Conservation (phyloP, 2,888 invertebrate genomes). For the Dichetophora obliterata region DNA sequence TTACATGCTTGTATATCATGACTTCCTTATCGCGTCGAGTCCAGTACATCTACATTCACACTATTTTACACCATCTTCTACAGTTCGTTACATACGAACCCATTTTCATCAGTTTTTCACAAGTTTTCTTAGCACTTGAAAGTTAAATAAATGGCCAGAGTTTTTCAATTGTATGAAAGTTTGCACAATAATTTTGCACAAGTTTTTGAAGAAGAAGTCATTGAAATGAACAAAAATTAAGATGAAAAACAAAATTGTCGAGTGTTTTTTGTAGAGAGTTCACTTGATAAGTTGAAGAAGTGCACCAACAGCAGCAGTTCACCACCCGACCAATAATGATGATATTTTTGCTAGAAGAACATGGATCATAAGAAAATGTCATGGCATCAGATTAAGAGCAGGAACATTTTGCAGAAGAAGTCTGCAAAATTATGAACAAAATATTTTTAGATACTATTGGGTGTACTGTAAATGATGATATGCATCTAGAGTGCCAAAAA, state of each 20-base stretch:
- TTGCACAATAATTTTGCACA: slow-evolving; percentile 49
- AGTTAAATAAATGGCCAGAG: slow-evolving; percentile 54
- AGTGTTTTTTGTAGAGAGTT: no score
- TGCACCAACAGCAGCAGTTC: no score
- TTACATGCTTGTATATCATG: slow-evolving; percentile 34
- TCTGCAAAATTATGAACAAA: no score
- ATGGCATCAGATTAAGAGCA: no score
- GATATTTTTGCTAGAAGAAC: no score
- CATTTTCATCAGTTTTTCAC: slow-evolving; percentile 1
- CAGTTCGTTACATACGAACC: not conserved
- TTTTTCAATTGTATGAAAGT: slow-evolving; percentile 61
- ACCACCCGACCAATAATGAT: no score
- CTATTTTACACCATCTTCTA: slow-evolving; percentile 10
- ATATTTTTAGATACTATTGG: no score
- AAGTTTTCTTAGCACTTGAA: slow-evolving; percentile 31
- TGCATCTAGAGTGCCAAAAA: no score
- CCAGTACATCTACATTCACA: not conserved
- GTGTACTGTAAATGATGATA: no score
- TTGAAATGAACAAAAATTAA: not conserved
- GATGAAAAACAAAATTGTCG: not conserved
- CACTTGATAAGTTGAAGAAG: no score
- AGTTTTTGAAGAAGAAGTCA: slow-evolving; percentile 33
- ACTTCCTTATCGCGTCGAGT: slow-evolving; percentile 9
- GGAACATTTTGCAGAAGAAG: no score
- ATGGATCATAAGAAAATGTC: no score